Percentiles rank a stretch among this genome's conserved stretches.
Evolutionary conservation across 2,888 invertebrate species (phyloP).

Genomic region (Cephus pulcher): DNA sequence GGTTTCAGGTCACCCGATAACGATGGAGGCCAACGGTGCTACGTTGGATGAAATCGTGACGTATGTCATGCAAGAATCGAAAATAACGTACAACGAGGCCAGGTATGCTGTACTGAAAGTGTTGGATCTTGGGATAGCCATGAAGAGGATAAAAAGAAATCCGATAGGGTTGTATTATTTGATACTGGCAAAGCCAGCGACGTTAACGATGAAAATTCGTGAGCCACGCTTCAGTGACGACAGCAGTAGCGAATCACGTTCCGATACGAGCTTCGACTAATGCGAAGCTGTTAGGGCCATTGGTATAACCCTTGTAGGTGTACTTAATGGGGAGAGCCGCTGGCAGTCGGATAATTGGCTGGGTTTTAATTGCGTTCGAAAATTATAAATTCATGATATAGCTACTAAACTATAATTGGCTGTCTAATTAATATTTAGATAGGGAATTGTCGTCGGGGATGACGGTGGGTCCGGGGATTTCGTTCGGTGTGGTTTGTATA

Average conservation of each 20-base stretch:
- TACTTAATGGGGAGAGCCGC: constrained; percentile 22
- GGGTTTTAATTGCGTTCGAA: constrained; percentile 47
- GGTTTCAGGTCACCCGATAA: constrained; percentile 27
- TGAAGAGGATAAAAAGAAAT: constrained; percentile 50
- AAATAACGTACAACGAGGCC: constrained; percentile 45
- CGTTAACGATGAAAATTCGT: constrained; percentile 37
- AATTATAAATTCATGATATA: constrained; percentile 54
- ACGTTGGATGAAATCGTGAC: constrained; percentile 51
- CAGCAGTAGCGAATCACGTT: constrained; percentile 32
- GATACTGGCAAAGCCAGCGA: constrained; percentile 25
- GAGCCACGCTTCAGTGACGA: constrained; percentile 48
- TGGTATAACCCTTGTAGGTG: neutral
- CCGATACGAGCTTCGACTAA: neutral
- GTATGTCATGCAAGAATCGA: constrained; percentile 51
- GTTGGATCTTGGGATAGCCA: constrained; percentile 48
- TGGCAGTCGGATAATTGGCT: constrained; percentile 47
- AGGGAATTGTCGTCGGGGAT: constrained; percentile 33
- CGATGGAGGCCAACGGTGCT: constrained; percentile 44
- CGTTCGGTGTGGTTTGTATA: neutral
- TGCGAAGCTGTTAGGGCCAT: neutral
- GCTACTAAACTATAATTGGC: constrained; percentile 56
- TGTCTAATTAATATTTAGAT: constrained; percentile 55
- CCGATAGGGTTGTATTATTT: constrained; percentile 45
- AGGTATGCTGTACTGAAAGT: constrained; percentile 48
- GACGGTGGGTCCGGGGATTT: neutral